These are phyloP conservation scores for Psittacula cyanocephala DNA, from an alignment of 2,113 vertebrate genomes.

Conservation along the genomic window DNA sequence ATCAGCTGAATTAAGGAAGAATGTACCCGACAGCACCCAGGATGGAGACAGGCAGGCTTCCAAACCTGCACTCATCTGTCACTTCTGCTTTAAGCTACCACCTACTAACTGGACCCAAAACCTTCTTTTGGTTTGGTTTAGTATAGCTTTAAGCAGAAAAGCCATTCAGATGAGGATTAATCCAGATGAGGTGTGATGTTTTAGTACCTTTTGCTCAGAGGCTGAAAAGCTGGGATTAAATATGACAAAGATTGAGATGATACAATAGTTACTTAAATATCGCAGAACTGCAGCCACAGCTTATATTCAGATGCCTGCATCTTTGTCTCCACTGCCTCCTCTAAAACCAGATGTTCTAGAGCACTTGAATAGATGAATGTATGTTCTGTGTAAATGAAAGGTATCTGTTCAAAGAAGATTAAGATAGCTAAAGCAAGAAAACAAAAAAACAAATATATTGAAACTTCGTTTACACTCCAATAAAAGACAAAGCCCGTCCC, in stretches of 20 bases:
- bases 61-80: not conserved
- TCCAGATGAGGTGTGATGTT: not conserved
- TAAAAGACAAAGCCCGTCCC: constrained; percentile 77
- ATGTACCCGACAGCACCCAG: not conserved
- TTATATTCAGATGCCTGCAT: not conserved
- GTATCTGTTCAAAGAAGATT: constrained; percentile 34
- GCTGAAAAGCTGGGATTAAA: constrained; percentile 44
- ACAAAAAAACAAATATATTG: constrained; percentile 74
- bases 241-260: constrained; percentile 26
- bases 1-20: not conserved
- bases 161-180: constrained; percentile 11
- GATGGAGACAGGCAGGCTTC: not conserved
- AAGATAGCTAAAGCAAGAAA: constrained; percentile 28
- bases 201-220: constrained; percentile 23
- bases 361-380: not conserved
- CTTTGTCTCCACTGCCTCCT: constrained; percentile 27
- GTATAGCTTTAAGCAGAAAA: constrained; percentile 38
- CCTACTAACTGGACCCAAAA: not conserved
- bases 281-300: constrained; percentile 38
- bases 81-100: not conserved
- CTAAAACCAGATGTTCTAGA: constrained; percentile 20
- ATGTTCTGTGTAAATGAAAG: constrained; percentile 28
- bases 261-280: constrained; percentile 5
- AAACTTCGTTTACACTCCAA: constrained; percentile 88
- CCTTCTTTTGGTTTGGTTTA: not conserved